Evolutionary conservation across 2,888 invertebrate genomes (phyloP).

Genomic region (Germaria angustata): DNA sequence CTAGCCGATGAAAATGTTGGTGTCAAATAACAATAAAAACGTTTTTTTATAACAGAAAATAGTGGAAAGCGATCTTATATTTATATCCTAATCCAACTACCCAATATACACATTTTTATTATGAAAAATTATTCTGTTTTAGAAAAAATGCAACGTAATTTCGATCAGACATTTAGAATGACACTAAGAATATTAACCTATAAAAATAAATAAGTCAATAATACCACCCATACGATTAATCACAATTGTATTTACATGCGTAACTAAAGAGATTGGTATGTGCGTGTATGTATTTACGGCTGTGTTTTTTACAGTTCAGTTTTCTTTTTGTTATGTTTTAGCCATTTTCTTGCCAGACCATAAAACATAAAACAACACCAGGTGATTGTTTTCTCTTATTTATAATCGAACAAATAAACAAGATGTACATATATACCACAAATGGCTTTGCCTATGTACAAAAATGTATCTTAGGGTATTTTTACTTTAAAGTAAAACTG

Average conservation of each 20-base stretch:
- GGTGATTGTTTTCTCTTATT: conserved; percentile 44
- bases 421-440: background rate
- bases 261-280: conserved; percentile 27
- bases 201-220: background rate
- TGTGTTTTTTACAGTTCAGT: background rate
- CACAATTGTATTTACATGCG: conserved; percentile 42
- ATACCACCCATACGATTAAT: conserved; percentile 9
- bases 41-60: no score
- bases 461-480: conserved; percentile 14
- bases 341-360: background rate
- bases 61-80: no score
- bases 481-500: background rate
- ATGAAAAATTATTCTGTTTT: no score
- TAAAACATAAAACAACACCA: conserved; percentile 3
- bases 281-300: background rate
- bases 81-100: no score
- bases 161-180: no score
- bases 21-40: no score
- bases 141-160: no score
- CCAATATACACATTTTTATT: no score
- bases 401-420: background rate
- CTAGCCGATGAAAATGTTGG: no score
- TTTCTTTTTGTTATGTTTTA: conserved; percentile 28
- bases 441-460: background rate
- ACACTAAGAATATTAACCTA: no score